phyloP scores from a whole-genome alignment of 2,888 invertebrate species.

The Congeria kusceri region DNA sequence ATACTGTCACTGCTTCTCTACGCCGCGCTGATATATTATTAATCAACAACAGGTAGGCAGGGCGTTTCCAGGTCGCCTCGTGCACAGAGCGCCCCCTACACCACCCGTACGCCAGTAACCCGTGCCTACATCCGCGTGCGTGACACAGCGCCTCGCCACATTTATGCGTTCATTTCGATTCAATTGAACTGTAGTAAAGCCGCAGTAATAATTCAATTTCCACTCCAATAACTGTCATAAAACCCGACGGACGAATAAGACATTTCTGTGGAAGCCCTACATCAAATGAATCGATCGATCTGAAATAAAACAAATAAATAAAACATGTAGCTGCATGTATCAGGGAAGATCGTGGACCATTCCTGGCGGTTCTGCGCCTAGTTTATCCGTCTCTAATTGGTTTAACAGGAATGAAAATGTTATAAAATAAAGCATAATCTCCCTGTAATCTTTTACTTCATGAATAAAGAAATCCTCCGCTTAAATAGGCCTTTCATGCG shows the following conservation, averaged over 20 bases:
- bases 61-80: too few species aligned
- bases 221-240: conserved; percentile 23
- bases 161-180: conserved; percentile 1
- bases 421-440: conserved; percentile 41
- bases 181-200: conserved; percentile 14
- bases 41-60: too few species aligned
- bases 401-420: conserved; percentile 34
- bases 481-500: conserved; percentile 11
- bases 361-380: not conserved
- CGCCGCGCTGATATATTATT: too few species aligned
- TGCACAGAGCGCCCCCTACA: too few species aligned
- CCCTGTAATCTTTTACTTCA: conserved; percentile 8
- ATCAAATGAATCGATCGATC: conserved; percentile 26
- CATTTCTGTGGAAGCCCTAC: conserved; percentile 11
- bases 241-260: conserved; percentile 30
- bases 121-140: too few species aligned
- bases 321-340: conserved; percentile 27
- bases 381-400: conserved; percentile 42
- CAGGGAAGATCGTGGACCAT: not conserved
- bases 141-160: not conserved
- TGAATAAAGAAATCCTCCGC: conserved; percentile 39
- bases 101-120: too few species aligned
- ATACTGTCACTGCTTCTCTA: too few species aligned
- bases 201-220: conserved; percentile 31
- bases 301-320: conserved; percentile 40